Base-by-base conservation (phyloP, 2,797 vertebrate genomes). In the Coranthus polyacanthus region DNA sequence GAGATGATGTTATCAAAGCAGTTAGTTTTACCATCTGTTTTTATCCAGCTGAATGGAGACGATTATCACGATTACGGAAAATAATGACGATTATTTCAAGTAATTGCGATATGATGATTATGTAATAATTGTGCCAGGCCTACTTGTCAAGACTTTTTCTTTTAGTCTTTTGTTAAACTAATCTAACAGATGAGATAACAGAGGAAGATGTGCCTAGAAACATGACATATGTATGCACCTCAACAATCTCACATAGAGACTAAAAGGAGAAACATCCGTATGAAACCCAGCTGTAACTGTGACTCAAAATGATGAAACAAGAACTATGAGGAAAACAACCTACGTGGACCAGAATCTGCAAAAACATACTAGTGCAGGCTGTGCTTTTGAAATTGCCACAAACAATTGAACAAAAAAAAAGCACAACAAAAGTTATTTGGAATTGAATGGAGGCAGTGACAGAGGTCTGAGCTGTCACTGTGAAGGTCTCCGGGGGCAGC, bases 401-500 rank as follows among this genome's bases (percentile, higher is more conserved):
- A 24, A 87, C 85, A 81, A 79, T 68, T 47, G 51, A 62, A 62
- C 32, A 62, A 44, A 57, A 61, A 51, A 73, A 61, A 61, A 34
- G 57, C 62, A 53, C 44, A 71, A 73, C 82, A 80, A 66, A 85
- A 77, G 82, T 79, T 82, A 75, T 89, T 81, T 70, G 10, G 34
- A 52, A 66, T 15, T 88, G 84, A 90, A 88, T 86, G 72, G 84
- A 43, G 63, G 80, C 50, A 57, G 75, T 68, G 75, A 75, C 68
- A 69, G 81, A 75, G 81, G 75, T 61, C 76, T 68, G 55, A 70
- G 79, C 69, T 79, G 78, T 63, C 58, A 55, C 62, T 70, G 58
- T 78, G 59, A 64, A 45, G 60, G 78, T 73, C 75, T 52, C 54
- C 68, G 26, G 68, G 86, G 85, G 75, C 52, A 60, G 59, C 36